These are phyloP conservation scores for Paracentrotus lividus DNA, from an alignment of 53 echinoderm and acorn worm genomes.

Conservation along the genomic window DNA sequence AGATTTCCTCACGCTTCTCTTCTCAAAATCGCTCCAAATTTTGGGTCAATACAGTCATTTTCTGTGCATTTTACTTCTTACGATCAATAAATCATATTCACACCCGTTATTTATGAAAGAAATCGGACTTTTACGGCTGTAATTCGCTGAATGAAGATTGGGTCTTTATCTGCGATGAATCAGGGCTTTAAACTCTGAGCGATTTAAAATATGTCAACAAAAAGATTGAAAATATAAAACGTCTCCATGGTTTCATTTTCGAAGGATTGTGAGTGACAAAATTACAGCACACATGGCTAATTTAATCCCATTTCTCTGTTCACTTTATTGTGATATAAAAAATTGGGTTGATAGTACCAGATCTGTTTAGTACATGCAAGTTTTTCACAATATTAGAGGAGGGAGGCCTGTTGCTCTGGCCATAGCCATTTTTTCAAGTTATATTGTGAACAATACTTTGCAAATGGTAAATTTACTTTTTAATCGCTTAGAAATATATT, in stretches of 20 bases:
- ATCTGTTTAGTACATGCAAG: too few species aligned
- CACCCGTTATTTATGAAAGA: constrained; percentile 54
- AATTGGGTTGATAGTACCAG: too few species aligned
- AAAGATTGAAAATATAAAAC: background rate
- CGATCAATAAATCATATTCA: constrained; percentile 55
- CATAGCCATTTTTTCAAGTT: too few species aligned
- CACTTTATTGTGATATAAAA: too few species aligned
- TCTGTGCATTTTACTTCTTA: constrained; percentile 62
- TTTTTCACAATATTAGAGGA: too few species aligned
- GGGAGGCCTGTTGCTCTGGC: too few species aligned
- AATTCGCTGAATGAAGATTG: constrained; percentile 23
- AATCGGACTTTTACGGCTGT: constrained; percentile 60
- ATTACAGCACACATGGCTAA: too few species aligned
- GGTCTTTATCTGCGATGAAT: constrained; percentile 56
- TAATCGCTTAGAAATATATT: too few species aligned
- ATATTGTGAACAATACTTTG: too few species aligned
- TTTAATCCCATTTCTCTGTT: too few species aligned
- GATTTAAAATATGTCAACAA: constrained; percentile 41
- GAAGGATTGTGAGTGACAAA: background rate
- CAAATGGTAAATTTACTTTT: too few species aligned
- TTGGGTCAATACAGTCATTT: constrained; percentile 62
- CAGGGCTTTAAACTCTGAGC: constrained; percentile 49
- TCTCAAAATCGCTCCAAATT: constrained; percentile 12
- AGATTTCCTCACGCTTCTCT: constrained; percentile 26
- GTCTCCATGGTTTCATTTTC: background rate